Evolutionary conservation across 2,888 invertebrate genomes (phyloP), one percentile per base, ranked within the genome.

Genomic region (Neelides folsomi): DNA sequence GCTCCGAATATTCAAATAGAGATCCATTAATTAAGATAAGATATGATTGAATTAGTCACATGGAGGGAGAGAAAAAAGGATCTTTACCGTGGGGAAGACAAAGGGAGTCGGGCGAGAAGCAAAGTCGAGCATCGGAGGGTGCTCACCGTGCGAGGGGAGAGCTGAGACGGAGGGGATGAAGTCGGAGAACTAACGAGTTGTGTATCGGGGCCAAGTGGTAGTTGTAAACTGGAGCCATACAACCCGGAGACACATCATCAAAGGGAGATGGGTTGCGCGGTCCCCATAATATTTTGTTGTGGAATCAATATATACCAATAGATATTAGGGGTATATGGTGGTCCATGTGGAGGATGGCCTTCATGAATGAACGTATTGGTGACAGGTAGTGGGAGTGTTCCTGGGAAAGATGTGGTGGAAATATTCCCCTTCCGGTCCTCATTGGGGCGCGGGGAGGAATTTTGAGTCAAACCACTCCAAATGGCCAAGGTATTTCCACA

Each of bases 271-370:
- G 10, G 42, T 47, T 37, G 51, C 52, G 52, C 55, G 44, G 46
- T 47, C 54, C 42, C 54, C 50, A 52, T 55, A 57, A 57, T 55
- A 57, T 57, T 55, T 57, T 57, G 57, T 57, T 57, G 57, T 55
- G 18, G n/a, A 10, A 16, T 12, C 15, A 19, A 15, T 42, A 4
- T 5, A 16, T 6, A 5, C 39, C 5, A n/a, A n/a, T n/a, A n/a
- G n/a, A n/a, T n/a, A n/a, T n/a, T n/a, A n/a, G n/a, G n/a, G n/a
- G n/a, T n/a, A n/a, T n/a, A n/a, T n/a, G n/a, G n/a, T n/a, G n/a
- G n/a, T n/a, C n/a, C n/a, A n/a, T 39, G 15, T 8, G 8, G n/a
- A 39, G 13, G 15, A n/a, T 39, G 5, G 3, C 5, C 39, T 5
- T 39, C 8, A 16, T 39, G 39, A 15, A 39, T 16, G 15, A 39